Conservation (phyloP, 2,797 vertebrate genomes). For the Neosilurus mollespiculum region DNA sequence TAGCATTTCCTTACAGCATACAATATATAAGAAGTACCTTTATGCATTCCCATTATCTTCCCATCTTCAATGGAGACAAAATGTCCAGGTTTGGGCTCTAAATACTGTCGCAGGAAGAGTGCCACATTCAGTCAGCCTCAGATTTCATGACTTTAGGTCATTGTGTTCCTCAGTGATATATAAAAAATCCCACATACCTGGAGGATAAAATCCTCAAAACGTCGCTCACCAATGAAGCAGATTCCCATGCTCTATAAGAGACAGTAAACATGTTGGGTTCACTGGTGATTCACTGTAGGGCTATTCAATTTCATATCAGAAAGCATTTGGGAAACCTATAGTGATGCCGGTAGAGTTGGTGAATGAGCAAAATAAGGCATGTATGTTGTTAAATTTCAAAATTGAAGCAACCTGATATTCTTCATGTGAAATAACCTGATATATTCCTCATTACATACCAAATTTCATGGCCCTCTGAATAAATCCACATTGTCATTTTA, state of each 20-base stretch:
- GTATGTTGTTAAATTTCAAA: too few species aligned
- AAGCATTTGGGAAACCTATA: too few species aligned
- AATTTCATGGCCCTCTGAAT: too few species aligned
- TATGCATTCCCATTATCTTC: slow-evolving; percentile 82
- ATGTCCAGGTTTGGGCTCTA: slow-evolving; percentile 87
- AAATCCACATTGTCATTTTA: too few species aligned
- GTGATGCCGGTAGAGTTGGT: too few species aligned
- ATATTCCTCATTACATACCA: too few species aligned
- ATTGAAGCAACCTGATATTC: too few species aligned
- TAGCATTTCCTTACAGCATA: not conserved
- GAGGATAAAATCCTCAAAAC: slow-evolving; percentile 91
- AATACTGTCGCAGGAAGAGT: slow-evolving; percentile 72
- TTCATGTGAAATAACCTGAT: too few species aligned
- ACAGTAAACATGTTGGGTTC: slow-evolving; percentile 16
- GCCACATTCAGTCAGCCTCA: not conserved
- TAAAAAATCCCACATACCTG: slow-evolving; percentile 74
- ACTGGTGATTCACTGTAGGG: not conserved
- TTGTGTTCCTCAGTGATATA: not conserved
- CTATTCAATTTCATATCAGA: too few species aligned
- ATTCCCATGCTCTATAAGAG: slow-evolving; percentile 91
- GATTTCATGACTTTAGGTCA: not conserved
- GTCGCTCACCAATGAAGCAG: slow-evolving; percentile 92
- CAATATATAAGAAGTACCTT: slow-evolving; percentile 71
- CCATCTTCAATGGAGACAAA: slow-evolving; percentile 91
- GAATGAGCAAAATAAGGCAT: too few species aligned